phyloP scores from a whole-genome alignment of 2,113 vertebrate species.

The Macaca mulatta region DNA sequence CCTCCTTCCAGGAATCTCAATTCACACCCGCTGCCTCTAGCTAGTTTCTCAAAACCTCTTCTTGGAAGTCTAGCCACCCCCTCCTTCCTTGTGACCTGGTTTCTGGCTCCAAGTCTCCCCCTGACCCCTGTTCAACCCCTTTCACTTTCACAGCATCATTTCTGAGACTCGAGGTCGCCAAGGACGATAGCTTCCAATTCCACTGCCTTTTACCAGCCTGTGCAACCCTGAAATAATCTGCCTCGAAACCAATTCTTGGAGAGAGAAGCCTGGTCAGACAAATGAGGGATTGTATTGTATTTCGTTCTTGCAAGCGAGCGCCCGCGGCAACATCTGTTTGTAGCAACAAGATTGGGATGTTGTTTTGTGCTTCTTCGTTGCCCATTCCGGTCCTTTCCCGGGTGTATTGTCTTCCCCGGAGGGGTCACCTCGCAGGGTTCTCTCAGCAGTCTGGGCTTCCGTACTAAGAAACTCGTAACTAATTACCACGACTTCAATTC shows the following conservation, averaged over 20 bases:
- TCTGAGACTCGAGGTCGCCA: constrained; percentile 25
- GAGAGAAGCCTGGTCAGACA: constrained; percentile 57
- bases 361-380: constrained; percentile 7
- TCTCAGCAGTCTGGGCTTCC: constrained; percentile 42
- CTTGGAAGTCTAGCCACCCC: neutral
- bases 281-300: constrained; percentile 44
- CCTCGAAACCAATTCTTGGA: constrained; percentile 58
- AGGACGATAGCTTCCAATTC: constrained; percentile 36
- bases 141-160: constrained; percentile 41
- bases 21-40: neutral
- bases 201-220: constrained; percentile 30
- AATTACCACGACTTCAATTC: constrained; percentile 82
- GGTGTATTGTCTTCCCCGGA: constrained; percentile 53
- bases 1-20: neutral
- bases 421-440: constrained; percentile 68
- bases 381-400: constrained; percentile 2
- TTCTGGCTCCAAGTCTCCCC: constrained; percentile 60
- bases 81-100: constrained; percentile 42
- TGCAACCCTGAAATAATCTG: constrained; percentile 53
- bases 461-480: constrained; percentile 69
- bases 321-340: constrained; percentile 66
- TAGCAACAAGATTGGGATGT: constrained; percentile 58
- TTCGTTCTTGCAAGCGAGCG: constrained; percentile 54
- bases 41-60: constrained; percentile 24
- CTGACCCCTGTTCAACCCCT: constrained; percentile 55